Base-by-base conservation (phyloP, 2,888 invertebrate species). In the Augiades crinisus region DNA sequence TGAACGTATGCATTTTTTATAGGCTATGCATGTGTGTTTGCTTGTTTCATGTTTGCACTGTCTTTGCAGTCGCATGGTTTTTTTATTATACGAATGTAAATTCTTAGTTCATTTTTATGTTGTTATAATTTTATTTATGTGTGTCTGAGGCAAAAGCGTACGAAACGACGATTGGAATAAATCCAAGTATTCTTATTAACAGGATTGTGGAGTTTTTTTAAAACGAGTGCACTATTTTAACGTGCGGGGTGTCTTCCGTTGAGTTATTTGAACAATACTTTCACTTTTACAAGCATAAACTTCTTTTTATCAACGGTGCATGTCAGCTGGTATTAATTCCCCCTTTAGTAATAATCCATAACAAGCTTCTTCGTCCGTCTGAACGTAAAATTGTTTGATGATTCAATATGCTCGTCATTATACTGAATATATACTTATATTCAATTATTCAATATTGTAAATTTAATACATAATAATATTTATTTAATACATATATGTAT, bases 281-380 rank as follows among this genome's bases (percentile, higher is more conserved):
- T 21, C 14, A 8, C 14, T 2, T 40, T 24, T 41, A 14, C 17
- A 41, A 41, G 16, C 41, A n/a, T n/a, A n/a, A n/a, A n/a, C 41
- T 41, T 41, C 27, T 13, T 7, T 38, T 37, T 27, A 12, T 14
- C 47, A 19, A 19, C 30, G 37, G 13, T 38, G 8, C 30, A 30
- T 38, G 37, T 47, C 47, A 47, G 30, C 19, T 30, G 47, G 37
- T 19, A 38, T 30, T 47, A 47, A 47, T 47, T 38, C 27, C n/a
- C 27, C 27, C 10, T 0, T 10, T n/a, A 6, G 37, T n/a, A n/a
- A 47, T 30, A 19, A 12, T 27, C 33, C 37, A 22, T 46, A 13
- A 38, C 38, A 22, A 22, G 14, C 13, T 14, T 38, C 10, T 5
- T 22, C 13, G 22, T 38, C 22, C 38, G 22, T 38, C 22, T 22